Evolutionary conservation across 2,113 vertebrate species (phyloP), one percentile per base, ranked within the genome.

Genomic region (Oryzias woworae): DNA sequence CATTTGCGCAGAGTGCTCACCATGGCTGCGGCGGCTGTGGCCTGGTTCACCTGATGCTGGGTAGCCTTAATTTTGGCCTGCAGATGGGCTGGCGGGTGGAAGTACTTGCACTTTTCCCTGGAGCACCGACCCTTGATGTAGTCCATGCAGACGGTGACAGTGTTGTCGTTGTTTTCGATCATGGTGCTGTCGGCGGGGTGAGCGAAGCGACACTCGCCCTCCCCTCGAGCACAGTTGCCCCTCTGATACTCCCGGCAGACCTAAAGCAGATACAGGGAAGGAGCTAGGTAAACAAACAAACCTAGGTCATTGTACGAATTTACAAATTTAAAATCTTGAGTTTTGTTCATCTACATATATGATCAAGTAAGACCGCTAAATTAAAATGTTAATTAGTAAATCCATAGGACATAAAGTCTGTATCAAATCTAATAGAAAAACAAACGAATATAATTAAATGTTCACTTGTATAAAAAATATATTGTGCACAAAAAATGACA

Each of bases 31-130:
- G 95, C 96, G 69, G 91, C 96, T 69, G 97, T 95, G 88, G 97
- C 96, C 90, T 99, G 96, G 93, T 98, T 99, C 93, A 99, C 96
- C 94, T 99, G 97, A 94, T 99, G 97, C 83, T 99, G 97, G 66
- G 97, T 92, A 82, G 97, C 97, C 93, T 99, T 99, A 82, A 99
- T 98, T 93, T 99, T 99, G 92, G 96, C 97, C 94, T 99, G 97
- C 92, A 98, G 95, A 62, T 99, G 96, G 62, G 96, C 94, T 0
- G 96, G 97, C 45, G 97, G 97, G 75, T 99, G 97, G 54, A 99
- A 99, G 82, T 98, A 98, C 93, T 98, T 98, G 95, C 97, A 98
- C 94, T 98, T 98, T 93, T 98, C 97, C 89, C 97, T 90, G 69
- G 96, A 96, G 92, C 97, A 99, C 77, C 97, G 94, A 73, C 97